Conservation (phyloP, 2,113 vertebrate genomes). For the Micronycteris hirsuta region DNA sequence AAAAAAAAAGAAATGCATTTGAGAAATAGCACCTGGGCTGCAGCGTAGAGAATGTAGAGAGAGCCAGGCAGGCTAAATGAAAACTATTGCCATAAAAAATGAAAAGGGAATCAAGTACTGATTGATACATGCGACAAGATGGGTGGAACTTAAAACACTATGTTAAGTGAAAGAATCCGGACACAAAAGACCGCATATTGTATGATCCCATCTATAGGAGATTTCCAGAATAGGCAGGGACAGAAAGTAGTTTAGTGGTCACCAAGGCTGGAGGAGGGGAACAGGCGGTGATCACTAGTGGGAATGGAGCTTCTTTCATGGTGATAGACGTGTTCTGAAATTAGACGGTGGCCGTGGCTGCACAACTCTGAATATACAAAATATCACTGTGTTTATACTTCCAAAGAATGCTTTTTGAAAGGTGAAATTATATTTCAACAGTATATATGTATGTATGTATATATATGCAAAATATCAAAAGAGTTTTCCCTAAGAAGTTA, state of each 20-base stretch:
- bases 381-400: neutral
- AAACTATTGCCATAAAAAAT: neutral
- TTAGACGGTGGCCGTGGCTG: neutral
- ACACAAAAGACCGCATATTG: neutral
- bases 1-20: neutral
- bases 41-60: neutral
- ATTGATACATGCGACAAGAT: neutral
- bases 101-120: neutral
- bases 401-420: neutral
- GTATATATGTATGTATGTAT: neutral
- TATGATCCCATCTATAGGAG: neutral
- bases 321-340: neutral
- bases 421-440: neutral
- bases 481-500: constrained; percentile 20
- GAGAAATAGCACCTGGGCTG: neutral
- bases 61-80: neutral
- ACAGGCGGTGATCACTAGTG: neutral
- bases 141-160: neutral
- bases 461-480: neutral
- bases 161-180: neutral
- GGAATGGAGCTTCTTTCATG: neutral
- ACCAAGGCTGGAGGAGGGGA: neutral
- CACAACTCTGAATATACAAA: neutral
- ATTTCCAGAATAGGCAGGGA: neutral
- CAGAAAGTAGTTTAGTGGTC: neutral